Base-by-base conservation (phyloP, 1,140 invertebrate genomes). In the Helicoverpa armigera region DNA sequence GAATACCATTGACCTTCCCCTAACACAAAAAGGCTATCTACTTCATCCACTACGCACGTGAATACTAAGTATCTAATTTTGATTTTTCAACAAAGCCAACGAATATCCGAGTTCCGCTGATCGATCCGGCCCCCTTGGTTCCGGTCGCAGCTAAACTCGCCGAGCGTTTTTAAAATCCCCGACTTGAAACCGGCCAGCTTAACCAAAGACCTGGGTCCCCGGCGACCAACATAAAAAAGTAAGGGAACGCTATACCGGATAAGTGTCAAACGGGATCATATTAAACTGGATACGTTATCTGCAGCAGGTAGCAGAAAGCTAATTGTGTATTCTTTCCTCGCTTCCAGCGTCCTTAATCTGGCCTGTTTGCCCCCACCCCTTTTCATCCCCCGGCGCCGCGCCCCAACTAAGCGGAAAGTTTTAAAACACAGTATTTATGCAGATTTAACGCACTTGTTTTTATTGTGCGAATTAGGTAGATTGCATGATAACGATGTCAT, bases 311-410 rank as follows among this genome's bases (percentile, higher is more conserved):
- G 90, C 82, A 87, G 87, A 86, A 85, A 91, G 87, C 93, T 95
- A 95, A 95, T 95, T 95, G 91, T 94, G 93, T 95, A 95, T 95
- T 95, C 93, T 94, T 95, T 94, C 89, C 92, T 94, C 92, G 93
- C 89, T 90, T 86, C 85, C 84, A 88, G 86, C 90, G 89, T 92
- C 90, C 93, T 94, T 94, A 94, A 94, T 94, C 93, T 92, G 87
- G 88, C 90, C 92, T 88, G 85, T 86, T 86, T 86, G 81, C 81
- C 87, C 88, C 88, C 87, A 84, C 86, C 86, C 86, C 87, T 81
- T 80, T 84, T 77, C 79, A 74, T 78, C 80, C 86, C 84, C 82
- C 82, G 78, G 60, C 80, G 81, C 80, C 79, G 82, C 85, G 83
- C 86, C 86, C 88, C 90, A 93, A 92, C 91, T 90, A 93, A 90